Percentiles rank a stretch among this genome's conserved stretches.
Conservation (phyloP, 2,888 invertebrate genomes). For the Cancer borealis region DNA sequence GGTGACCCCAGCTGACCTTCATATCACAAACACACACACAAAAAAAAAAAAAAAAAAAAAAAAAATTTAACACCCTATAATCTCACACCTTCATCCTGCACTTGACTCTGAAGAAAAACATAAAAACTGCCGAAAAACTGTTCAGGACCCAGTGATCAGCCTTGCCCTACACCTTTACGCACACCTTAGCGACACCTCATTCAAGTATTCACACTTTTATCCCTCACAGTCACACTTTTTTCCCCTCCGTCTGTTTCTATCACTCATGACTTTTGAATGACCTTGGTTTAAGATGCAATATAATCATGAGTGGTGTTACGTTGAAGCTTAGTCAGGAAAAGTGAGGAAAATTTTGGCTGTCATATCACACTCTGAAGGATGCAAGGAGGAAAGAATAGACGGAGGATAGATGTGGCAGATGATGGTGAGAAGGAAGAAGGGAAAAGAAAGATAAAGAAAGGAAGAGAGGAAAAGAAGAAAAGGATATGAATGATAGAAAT, state of each 20-base stretch:
- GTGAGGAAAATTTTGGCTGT: neutral
- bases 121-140: neutral
- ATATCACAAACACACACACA: neutral
- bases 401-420: neutral
- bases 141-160: neutral
- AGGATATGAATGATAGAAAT: too few relatives aligned
- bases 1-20: conserved; percentile 6
- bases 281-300: neutral
- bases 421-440: neutral
- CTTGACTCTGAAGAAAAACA: neutral
- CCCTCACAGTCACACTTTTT: neutral
- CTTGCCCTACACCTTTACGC: neutral
- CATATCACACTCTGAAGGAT: neutral
- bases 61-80: neutral
- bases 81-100: neutral
- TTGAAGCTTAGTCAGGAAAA: neutral
- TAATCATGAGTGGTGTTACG: neutral
- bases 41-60: neutral
- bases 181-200: neutral
- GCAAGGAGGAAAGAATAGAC: neutral
- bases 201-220: neutral
- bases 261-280: neutral
- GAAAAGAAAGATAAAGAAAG: neutral
- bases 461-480: neutral
- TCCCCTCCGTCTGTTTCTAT: neutral